Evolutionary conservation across 2,888 invertebrate species (phyloP).

Genomic region (Adelognathus sp.): DNA sequence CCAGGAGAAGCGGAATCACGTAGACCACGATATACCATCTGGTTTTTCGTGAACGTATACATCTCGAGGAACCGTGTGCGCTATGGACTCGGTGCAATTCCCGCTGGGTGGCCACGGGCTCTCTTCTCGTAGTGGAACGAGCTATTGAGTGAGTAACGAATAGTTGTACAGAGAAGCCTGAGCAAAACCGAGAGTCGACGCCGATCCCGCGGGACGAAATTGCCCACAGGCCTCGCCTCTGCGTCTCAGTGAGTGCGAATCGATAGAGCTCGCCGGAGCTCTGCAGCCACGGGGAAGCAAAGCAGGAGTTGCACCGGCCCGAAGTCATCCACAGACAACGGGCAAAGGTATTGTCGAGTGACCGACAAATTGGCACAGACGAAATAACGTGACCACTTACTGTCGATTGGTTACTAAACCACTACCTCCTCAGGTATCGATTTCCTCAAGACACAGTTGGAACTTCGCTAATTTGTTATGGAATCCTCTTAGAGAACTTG

Average conservation of each 20-base stretch:
- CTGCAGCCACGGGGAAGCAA: constrained; percentile 4
- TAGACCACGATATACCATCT: constrained; percentile 9
- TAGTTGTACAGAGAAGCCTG: constrained; percentile 7
- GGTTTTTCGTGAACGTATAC: constrained; percentile 4
- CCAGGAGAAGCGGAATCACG: neutral
- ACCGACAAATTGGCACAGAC: neutral
- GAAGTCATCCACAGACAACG: neutral
- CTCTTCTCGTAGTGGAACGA: neutral
- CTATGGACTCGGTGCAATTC: constrained; percentile 30
- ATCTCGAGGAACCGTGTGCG: neutral
- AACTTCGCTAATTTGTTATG: too few species aligned
- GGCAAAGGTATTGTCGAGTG: neutral
- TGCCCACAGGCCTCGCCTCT: constrained; percentile 30
- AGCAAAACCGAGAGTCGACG: constrained; percentile 29
- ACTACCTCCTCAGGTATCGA: too few species aligned
- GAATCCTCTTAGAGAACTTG: too few species aligned
- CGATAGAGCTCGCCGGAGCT: constrained; percentile 40
- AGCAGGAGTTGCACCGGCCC: neutral
- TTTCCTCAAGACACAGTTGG: too few species aligned
- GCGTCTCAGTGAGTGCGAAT: constrained; percentile 39
- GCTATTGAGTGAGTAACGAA: neutral
- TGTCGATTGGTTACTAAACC: too few species aligned
- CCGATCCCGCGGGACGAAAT: constrained; percentile 40
- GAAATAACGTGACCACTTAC: too few species aligned
- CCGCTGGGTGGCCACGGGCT: constrained; percentile 16